Percentiles rank a stretch among this genome's conserved stretches.
Evolutionary conservation across 2,113 vertebrate species (phyloP).

Genomic region (Ursus arctos): DNA sequence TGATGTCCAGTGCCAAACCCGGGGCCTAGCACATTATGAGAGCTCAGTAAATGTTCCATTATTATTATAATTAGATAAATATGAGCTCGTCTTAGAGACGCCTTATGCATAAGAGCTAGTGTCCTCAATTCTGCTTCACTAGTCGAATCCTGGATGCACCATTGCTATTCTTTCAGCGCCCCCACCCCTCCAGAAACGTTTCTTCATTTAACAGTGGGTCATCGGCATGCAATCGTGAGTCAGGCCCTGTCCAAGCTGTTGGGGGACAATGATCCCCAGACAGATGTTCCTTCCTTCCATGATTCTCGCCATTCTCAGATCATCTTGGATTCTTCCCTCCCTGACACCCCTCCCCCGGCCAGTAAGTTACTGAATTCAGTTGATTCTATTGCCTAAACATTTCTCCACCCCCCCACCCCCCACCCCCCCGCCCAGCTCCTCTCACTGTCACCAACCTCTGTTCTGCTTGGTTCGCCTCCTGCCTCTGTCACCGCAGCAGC

Average conservation of each 20-base stretch:
- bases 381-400: not conserved
- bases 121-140: not conserved
- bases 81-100: not conserved
- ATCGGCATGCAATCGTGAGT: not conserved
- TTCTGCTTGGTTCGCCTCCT: not conserved
- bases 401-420: not conserved
- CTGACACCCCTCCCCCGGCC: not conserved
- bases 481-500: no score
- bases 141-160: not conserved
- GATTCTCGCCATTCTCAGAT: not conserved
- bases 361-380: not conserved
- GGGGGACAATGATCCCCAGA: not conserved
- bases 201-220: not conserved
- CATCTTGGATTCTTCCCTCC: not conserved
- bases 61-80: conserved; percentile 25
- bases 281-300: not conserved
- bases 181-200: not conserved
- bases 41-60: not conserved
- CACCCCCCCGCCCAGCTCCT: no score
- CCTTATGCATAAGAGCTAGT: not conserved
- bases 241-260: not conserved
- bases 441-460: not conserved
- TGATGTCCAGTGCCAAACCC: not conserved
- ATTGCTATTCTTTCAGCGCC: not conserved
- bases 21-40: not conserved